Evolutionary conservation across 2,888 invertebrate genomes (phyloP), one percentile per base, ranked within the genome.

Genomic region (Drosophila fungiperda): DNA sequence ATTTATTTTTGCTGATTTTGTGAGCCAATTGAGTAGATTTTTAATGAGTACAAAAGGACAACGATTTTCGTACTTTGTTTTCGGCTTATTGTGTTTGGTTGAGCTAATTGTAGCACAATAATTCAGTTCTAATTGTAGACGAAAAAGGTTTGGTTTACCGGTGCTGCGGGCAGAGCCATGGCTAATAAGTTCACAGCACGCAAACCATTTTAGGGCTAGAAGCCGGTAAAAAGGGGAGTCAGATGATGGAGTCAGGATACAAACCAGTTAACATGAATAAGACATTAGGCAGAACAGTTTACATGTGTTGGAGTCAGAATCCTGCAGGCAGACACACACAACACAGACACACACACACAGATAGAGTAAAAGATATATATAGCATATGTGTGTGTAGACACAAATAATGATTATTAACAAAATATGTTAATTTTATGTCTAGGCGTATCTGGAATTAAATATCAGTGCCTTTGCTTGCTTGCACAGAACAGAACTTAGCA

Each of bases 401-500:
- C 52, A 89, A 90, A 84, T 87, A 88, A 87, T 87, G 82, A 82
- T 87, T 87, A 87, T 87, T 89, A 90, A 74, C 62, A 75, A 90
- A 87, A 87, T 87, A 87, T 87, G 87, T 87, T 90, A 90, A 87
- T 87, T 90, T 89, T 76, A 87, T 87, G 90, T 69, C 78, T 76
- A 76, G 85, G 82, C 90, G 73, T 82, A 82, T 49, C 63, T 62
- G 42, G 45, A 62, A 57, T 63, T 70, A 53, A 53, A 80, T 66
- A 65, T 62, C 55, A 59, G 50, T n/a, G 36, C 17, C 17, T n/a
- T 35, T 38, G 54, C 26, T 8, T 26, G 36, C 29, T 3, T 26
- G 36, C 54, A 54, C 4, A 54, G 20, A 9, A 20, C 20, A 23
- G 23, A 52, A n/a, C 49, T 26, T 20, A 45, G 45, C 7, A 15